Evolutionary conservation across 2,797 vertebrate genomes (phyloP).

Genomic region (Sorex maritimensis): DNA sequence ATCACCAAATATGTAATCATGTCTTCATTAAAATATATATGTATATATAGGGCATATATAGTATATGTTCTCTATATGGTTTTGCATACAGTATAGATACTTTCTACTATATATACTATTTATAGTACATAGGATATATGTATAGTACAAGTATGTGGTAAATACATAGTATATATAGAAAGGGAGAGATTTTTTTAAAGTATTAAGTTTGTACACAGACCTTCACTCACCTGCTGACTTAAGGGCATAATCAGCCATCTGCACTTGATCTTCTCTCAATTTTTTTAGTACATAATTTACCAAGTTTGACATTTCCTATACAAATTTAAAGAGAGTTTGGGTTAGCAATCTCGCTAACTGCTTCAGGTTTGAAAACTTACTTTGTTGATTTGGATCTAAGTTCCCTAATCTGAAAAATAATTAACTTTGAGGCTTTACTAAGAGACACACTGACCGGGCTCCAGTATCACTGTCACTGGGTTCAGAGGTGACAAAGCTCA

Average conservation of each 20-base stretch:
- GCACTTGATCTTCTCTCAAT: conserved; percentile 83
- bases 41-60: too few species aligned
- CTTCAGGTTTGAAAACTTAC: background rate
- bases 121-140: too few species aligned
- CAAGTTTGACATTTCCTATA: conserved; percentile 80
- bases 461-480: fast-evolving
- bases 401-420: background rate
- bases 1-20: too few species aligned
- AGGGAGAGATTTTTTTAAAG: background rate
- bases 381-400: background rate
- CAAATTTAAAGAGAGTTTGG: background rate
- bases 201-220: background rate
- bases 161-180: background rate
- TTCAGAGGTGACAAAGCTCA: background rate
- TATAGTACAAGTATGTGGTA: too few species aligned
- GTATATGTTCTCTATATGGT: too few species aligned
- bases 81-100: too few species aligned
- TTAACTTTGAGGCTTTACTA: background rate
- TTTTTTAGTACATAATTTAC: conserved; percentile 83
- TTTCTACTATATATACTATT: too few species aligned
- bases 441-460: fast-evolving
- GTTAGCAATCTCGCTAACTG: background rate
- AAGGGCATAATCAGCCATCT: conserved; percentile 87
- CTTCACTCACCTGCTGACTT: conserved; percentile 85
- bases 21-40: too few species aligned